A percentile compares a stretch with the other conserved stretches of the same genome.
Evolutionary conservation across 2,113 vertebrate genomes (phyloP).

Genomic region (Polypterus bichir): DNA sequence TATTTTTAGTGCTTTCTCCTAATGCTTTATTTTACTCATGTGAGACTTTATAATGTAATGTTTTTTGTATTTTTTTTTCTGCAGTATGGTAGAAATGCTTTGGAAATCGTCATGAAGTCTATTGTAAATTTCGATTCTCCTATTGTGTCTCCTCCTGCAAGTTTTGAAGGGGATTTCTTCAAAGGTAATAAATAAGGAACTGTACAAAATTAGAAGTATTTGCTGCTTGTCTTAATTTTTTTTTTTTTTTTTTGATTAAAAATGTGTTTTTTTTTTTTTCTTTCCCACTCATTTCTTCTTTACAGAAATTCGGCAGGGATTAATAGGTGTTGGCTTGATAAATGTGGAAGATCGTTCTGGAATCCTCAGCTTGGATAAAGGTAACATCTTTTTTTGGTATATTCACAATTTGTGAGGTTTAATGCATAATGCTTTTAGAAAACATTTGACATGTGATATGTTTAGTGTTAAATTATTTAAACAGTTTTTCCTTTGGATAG

Average conservation of each 20-base stretch:
- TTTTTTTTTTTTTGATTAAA: background rate
- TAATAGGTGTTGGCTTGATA: slow-evolving; percentile 90
- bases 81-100: slow-evolving; percentile 91
- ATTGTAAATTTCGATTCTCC: slow-evolving; percentile 88
- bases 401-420: background rate
- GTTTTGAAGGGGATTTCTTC: slow-evolving; percentile 93
- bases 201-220: background rate
- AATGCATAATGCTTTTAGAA: background rate
- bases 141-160: slow-evolving; percentile 75
- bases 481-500: too few species aligned
- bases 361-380: slow-evolving; percentile 83
- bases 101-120: slow-evolving; percentile 97
- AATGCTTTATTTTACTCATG: background rate
- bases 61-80: slow-evolving; percentile 10
- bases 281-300: slow-evolving; percentile 15
- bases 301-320: slow-evolving; percentile 79
- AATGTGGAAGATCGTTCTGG: slow-evolving; percentile 86
- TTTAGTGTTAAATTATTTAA: too few species aligned
- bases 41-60: background rate
- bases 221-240: background rate
- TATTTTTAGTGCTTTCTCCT: background rate
- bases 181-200: slow-evolving; percentile 60
- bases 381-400: slow-evolving; percentile 34
- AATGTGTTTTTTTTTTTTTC: background rate
- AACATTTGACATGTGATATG: background rate